Evolutionary conservation across 1,140 invertebrate genomes (phyloP).

Genomic region (Bursaphelenchus mucronatus): DNA sequence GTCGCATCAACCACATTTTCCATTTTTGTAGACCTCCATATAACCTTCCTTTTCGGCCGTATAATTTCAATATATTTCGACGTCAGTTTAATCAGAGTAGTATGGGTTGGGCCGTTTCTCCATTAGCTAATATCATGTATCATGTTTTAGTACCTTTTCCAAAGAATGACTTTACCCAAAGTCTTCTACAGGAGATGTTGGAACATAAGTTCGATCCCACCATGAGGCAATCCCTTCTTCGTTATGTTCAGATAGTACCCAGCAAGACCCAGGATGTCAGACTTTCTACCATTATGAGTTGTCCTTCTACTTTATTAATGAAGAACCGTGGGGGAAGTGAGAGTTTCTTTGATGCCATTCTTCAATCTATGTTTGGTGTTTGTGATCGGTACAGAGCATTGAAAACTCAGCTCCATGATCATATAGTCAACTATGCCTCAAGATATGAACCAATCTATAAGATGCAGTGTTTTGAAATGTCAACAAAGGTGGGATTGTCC

Average conservation of each 20-base stretch:
- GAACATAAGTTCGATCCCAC: not conserved
- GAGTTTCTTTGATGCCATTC: not conserved
- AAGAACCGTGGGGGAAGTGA: not conserved
- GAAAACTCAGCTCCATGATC: not conserved
- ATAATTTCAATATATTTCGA: not conserved
- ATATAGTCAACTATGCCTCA: not conserved
- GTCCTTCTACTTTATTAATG: slow-evolving; percentile 6
- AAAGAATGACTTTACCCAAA: not conserved
- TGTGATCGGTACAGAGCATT: slow-evolving; percentile 1
- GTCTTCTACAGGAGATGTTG: not conserved
- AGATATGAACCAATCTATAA: not conserved
- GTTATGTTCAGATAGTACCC: not conserved
- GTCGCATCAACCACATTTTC: slow-evolving; percentile 2
- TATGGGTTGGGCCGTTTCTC: too few relatives aligned
- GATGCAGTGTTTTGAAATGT: not conserved
- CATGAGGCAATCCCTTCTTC: slow-evolving; percentile 1
- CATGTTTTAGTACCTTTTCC: not conserved
- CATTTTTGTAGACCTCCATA: slow-evolving; percentile 1
- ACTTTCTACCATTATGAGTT: not conserved
- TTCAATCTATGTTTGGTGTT: slow-evolving; percentile 1
- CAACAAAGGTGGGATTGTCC: not conserved
- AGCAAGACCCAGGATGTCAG: not conserved
- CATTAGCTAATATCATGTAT: too few relatives aligned
- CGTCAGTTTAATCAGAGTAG: not conserved
- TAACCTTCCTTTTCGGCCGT: not conserved